Evolutionary conservation across 35 echinoderm and acorn worm species (phyloP).

Genomic region (Ptychodera flava): DNA sequence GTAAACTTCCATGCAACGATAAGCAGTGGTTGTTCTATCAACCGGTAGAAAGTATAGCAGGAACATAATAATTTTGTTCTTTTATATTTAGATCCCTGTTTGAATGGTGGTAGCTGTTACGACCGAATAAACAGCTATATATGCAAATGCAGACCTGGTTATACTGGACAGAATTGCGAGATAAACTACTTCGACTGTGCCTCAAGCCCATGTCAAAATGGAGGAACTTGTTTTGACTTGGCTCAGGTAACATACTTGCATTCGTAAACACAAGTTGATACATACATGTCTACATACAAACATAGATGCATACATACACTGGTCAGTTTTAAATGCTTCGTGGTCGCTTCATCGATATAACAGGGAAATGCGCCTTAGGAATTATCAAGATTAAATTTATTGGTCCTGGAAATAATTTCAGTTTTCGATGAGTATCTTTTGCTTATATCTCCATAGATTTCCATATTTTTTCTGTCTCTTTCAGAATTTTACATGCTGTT

Average conservation of each 20-base stretch:
- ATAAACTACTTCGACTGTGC: conserved; percentile 2
- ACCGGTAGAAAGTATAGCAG: no score
- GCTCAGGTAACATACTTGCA: not conserved
- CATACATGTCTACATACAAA: no score
- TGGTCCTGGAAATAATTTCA: not conserved
- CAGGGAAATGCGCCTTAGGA: not conserved
- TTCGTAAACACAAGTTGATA: not conserved
- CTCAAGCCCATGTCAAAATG: conserved; percentile 21
- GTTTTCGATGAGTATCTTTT: no score
- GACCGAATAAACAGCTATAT: conserved; percentile 20
- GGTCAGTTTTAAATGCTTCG: not conserved
- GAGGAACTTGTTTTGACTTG: conserved; percentile 14
- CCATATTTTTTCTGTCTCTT: not conserved
- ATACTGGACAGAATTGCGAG: conserved; percentile 51
- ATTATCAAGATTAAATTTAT: not conserved
- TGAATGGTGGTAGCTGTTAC: not conserved
- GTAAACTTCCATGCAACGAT: no score
- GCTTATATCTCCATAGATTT: no score
- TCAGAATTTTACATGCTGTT: conserved; percentile 16
- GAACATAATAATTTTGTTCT: not conserved
- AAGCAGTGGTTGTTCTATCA: no score
- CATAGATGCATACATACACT: not conserved
- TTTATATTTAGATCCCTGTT: not conserved
- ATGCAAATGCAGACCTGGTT: conserved; percentile 55
- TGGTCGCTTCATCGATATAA: no score